A percentile compares a stretch with the other conserved stretches of the same genome.
Conservation (phyloP, 2,888 invertebrate species). For the Nephrotoma guestfalica region DNA sequence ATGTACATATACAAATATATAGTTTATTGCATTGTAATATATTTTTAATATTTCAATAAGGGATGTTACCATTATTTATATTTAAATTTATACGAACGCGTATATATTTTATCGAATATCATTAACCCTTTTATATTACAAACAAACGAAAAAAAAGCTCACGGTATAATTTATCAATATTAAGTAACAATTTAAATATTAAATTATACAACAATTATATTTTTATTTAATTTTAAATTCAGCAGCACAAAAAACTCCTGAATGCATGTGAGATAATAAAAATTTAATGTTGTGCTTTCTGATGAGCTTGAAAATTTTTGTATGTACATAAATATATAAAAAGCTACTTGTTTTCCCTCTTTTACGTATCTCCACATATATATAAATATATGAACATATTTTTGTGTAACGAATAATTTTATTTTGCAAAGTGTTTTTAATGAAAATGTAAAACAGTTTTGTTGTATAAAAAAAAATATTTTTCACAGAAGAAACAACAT, state of each 20-base stretch:
- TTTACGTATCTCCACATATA: background rate
- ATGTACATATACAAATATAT: background rate
- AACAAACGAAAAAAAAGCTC: background rate
- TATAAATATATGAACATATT: background rate
- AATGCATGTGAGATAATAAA: background rate
- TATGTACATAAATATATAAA: background rate
- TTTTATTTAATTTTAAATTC: background rate
- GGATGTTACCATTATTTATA: constrained; percentile 5
- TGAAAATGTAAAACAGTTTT: background rate
- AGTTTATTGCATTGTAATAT: constrained; percentile 3
- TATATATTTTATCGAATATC: background rate
- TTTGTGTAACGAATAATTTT: background rate
- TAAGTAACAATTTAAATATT: background rate
- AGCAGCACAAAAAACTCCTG: background rate
- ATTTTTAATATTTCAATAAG: constrained; percentile 4
- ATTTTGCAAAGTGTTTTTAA: background rate
- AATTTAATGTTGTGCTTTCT: background rate
- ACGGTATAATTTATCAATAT: background rate
- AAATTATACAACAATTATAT: background rate
- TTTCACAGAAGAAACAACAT: background rate
- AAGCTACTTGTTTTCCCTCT: background rate
- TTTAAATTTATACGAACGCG: constrained; percentile 1
- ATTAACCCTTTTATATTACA: background rate
- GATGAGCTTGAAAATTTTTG: background rate
- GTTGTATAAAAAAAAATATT: background rate